A percentile compares a stretch with the other conserved stretches of the same genome.
These are phyloP conservation scores for Illadopsis cleaveri DNA, from an alignment of 2,113 vertebrate genomes.

Conservation along the genomic window DNA sequence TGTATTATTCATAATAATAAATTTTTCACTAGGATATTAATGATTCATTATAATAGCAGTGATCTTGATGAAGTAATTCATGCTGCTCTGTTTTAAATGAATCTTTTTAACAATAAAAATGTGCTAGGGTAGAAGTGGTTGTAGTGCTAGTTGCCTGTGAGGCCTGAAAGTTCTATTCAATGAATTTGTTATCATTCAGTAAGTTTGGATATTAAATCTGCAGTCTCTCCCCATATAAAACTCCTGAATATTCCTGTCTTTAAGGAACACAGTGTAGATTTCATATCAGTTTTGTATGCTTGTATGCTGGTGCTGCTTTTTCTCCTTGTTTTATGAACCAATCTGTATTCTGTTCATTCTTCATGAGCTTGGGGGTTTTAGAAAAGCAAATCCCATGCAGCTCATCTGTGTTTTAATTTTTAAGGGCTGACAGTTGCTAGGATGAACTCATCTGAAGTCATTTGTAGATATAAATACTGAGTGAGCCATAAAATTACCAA, in stretches of 20 bases:
- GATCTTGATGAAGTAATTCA: slow-evolving; percentile 58
- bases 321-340: not conserved
- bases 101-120: slow-evolving; percentile 70
- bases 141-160: not conserved
- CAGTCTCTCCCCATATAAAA: not conserved
- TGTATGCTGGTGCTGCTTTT: not conserved
- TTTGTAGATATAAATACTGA: not conserved
- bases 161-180: slow-evolving; percentile 4
- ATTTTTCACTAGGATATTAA: slow-evolving; percentile 73
- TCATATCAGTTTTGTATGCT: not conserved
- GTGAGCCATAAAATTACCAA: not conserved
- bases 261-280: not conserved
- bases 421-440: not conserved
- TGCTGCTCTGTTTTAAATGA: slow-evolving; percentile 52
- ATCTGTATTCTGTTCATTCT: not conserved
- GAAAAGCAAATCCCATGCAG: not conserved
- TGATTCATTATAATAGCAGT: slow-evolving; percentile 74
- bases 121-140: slow-evolving; percentile 42
- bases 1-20: slow-evolving; percentile 72
- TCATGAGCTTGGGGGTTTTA: not conserved
- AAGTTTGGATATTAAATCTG: not conserved
- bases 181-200: not conserved
- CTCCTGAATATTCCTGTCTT: not conserved
- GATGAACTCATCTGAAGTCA: not conserved
- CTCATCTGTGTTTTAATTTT: not conserved